Evolutionary conservation across 2,113 vertebrate genomes (phyloP), one percentile per base, ranked within the genome.

Genomic region (pig (Sus scrofa)): DNA sequence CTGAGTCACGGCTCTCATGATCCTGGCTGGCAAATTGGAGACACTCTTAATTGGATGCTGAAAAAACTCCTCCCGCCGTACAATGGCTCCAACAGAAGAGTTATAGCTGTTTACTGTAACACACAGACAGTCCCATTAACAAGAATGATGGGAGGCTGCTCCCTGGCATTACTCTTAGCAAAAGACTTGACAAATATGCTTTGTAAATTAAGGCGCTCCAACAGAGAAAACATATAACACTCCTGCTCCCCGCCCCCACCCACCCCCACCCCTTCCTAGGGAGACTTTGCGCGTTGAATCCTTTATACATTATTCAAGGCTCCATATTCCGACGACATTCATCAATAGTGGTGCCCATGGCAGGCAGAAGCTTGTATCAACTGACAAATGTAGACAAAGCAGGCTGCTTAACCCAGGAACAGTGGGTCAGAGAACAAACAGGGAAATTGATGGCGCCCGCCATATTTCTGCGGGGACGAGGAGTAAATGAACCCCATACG

Each of bases 91-190:
- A 95, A 95, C 97, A 77, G 96, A 98, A 99, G 98, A 99, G 98
- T 99, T 99, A 99, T 99, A 97, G 98, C 98, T 99, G 98, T 99
- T 99, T 99, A 99, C 98, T 98, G 98, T 98, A 99, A 99, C 98
- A 98, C 98, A 98, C 97, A 99, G 99, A 99, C 98, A 99, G 98
- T 98, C 98, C 98, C 98, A 99, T 99, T 99, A 99, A 98, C 98
- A 98, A 99, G 99, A 99, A 98, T 98, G 99, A 99, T 99, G 98
- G 98, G 97, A 98, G 98, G 98, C 98, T 98, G 98, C 98, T 98
- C 98, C 87, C 90, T 95, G 91, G 98, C 98, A 99, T 99, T 99
- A 99, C 98, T 99, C 98, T 99, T 98, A 98, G 98, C 98, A 98
- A 98, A 99, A 98, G 98, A 98, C 98, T 98, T 99, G 99, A 99